phyloP scores from a whole-genome alignment of 2,113 vertebrate species.

The Anoura caudifer region DNA sequence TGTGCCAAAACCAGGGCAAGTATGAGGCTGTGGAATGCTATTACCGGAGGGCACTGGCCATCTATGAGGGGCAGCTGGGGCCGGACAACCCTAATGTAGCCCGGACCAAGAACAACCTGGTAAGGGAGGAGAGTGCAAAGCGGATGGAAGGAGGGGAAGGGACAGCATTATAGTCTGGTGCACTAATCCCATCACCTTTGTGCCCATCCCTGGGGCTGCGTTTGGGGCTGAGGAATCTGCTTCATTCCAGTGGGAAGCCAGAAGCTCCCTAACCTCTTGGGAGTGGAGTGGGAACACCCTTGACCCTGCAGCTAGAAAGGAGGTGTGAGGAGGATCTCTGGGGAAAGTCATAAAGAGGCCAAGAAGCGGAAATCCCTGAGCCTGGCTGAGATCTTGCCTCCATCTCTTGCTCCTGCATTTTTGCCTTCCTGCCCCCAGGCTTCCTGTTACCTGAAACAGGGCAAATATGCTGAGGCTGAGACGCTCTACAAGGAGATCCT shows the following conservation, averaged over 20 bases:
- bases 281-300: not conserved
- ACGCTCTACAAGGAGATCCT: slow-evolving; percentile 98
- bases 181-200: not conserved
- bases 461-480: slow-evolving; percentile 97
- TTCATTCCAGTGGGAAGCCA: not conserved
- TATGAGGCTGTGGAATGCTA: slow-evolving; percentile 98
- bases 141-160: not conserved
- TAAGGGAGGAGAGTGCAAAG: slow-evolving; percentile 62
- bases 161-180: not conserved
- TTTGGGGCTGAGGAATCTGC: not conserved
- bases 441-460: slow-evolving; percentile 98
- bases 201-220: not conserved
- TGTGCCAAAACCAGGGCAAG: slow-evolving; percentile 99
- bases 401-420: not conserved
- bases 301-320: not conserved
- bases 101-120: slow-evolving; percentile 99
- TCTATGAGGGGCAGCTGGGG: slow-evolving; percentile 94
- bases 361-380: not conserved
- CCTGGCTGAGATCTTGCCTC: not conserved
- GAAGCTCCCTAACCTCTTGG: not conserved
- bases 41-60: slow-evolving; percentile 95
- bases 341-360: not conserved
- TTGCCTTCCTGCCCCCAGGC: slow-evolving; percentile 83
- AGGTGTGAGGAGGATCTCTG: not conserved
- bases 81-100: slow-evolving; percentile 97